Base-by-base conservation (phyloP, 1,140 invertebrate genomes). In the Anastrepha ludens region DNA sequence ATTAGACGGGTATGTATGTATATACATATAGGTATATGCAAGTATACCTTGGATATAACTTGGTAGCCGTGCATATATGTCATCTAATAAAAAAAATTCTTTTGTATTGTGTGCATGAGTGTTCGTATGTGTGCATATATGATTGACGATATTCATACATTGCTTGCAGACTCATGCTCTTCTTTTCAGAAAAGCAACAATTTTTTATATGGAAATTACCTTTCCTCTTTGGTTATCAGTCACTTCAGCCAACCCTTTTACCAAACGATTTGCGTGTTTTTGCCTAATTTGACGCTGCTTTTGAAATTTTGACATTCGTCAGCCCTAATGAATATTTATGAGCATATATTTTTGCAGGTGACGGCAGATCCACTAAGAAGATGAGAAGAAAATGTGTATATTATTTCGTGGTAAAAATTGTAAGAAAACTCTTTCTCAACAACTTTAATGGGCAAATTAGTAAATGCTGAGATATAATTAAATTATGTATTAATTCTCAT, bases 181-280 rank as follows among this genome's bases (percentile, higher is more conserved):
- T 29, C 29, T 29, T 29, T 29, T 29, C 29, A 29, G 29, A 29
- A 29, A 29, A 29, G 29, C 29, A 29, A 29, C 29, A 55, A 55
- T 8, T 55, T 55, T 55, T 55, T 55, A 55, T 55, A 55, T 55
- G 50, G 50, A 55, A 55, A 55, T 8, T 55, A 0, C 50, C 50
- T 55, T 55, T 55, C 11, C 50, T 55, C 50, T 11, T 55, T 11
- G 50, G 6, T 55, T 55, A 11, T n/a, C 60, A 0, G 11, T 70
- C 67, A 74, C 41, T 74, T 81, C 5, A 7, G n/a, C 47, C 47
- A 81, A 81, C 74, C 74, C 47, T 81, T 81, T 74, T 81, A 17
- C 55, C 7, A 55, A 17, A 20, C 44, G 44, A 15, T 29, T 81
- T 55, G 47, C 74, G 50, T 81, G 74, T 55, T n/a, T 81, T 81